phyloP scores from a whole-genome alignment of 2,113 vertebrate genomes.

The Murina feae region DNA sequence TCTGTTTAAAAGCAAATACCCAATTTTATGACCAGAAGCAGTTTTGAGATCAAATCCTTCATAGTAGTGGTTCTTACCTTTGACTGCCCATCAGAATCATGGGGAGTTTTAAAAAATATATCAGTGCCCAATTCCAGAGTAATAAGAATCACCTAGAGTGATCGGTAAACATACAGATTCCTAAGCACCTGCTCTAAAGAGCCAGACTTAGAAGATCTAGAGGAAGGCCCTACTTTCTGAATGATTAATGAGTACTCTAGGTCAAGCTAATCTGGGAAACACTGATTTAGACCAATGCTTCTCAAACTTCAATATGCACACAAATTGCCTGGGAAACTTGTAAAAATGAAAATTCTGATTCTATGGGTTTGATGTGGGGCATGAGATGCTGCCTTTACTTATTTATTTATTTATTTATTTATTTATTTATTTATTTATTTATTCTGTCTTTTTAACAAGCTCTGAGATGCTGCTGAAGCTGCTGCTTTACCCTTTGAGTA shows the following conservation, averaged over 20 bases:
- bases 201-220: background rate
- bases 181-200: background rate
- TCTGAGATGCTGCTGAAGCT: background rate
- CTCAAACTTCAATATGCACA: background rate
- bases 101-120: background rate
- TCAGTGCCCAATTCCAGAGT: background rate
- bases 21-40: slow-evolving; percentile 20
- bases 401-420: background rate
- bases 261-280: background rate
- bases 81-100: background rate
- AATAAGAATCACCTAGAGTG: background rate
- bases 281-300: background rate
- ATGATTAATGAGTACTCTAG: background rate
- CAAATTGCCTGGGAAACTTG: background rate
- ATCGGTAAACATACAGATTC: background rate
- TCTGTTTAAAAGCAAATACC: background rate
- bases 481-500: background rate
- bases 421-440: background rate
- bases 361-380: background rate
- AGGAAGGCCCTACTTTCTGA: background rate
- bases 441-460: background rate
- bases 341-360: slow-evolving; percentile 25
- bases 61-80: background rate
- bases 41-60: slow-evolving; percentile 8
- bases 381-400: background rate